A percentile compares a stretch with the other conserved stretches of the same genome.
Evolutionary conservation across 2,113 vertebrate genomes (phyloP).

Genomic region (Aptenodytes forsteri): DNA sequence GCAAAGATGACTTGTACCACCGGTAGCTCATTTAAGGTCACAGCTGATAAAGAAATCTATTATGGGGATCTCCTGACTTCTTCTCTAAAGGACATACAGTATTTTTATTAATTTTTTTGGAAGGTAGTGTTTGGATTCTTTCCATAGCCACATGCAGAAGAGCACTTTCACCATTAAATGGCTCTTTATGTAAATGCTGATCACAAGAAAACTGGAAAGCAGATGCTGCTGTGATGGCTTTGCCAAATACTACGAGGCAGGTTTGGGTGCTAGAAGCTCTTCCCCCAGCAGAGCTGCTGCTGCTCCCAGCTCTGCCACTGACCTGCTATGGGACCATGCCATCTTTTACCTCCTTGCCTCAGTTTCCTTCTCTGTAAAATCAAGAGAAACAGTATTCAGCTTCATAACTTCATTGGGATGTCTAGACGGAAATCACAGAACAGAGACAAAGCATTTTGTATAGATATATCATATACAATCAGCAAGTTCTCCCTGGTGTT

Average conservation of each 20-base stretch:
- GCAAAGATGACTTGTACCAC: not conserved
- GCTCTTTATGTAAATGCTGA: not conserved
- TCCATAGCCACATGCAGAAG: not conserved
- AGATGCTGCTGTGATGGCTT: not conserved
- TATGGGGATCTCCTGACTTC: not conserved
- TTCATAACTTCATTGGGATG: not conserved
- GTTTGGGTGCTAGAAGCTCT: not conserved
- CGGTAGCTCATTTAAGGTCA: not conserved
- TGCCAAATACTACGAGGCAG: not conserved
- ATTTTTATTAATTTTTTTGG: not conserved
- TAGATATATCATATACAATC: not conserved
- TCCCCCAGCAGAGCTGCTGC: not conserved
- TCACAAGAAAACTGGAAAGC: not conserved
- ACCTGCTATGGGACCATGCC: not conserved
- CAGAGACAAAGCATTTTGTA: not conserved
- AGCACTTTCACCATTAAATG: not conserved
- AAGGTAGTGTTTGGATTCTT: not conserved
- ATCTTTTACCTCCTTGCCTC: not conserved
- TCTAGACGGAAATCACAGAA: not conserved
- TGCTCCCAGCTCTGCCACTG: not conserved
- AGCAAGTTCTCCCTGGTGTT: not conserved
- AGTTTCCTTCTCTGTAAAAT: not conserved
- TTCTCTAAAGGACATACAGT: not conserved
- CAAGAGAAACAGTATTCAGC: fast-evolving
- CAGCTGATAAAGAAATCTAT: not conserved